Conservation (phyloP, 37 sponge, comb jelly and placozoan species). For the Hormiphora californensis region DNA sequence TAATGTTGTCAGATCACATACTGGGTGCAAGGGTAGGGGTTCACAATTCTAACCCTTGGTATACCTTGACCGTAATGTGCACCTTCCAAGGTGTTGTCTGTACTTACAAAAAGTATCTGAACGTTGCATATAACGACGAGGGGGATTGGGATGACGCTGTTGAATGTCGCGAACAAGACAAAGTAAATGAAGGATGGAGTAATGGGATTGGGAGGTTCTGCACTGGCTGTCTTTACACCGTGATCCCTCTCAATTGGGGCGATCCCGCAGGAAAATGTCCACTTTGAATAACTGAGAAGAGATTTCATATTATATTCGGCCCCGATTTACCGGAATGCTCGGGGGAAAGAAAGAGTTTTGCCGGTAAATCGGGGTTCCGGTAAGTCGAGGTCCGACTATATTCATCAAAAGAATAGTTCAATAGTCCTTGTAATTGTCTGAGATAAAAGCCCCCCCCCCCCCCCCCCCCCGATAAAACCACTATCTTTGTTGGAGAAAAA, state of each 20-base stretch:
- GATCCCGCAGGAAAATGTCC: slow-evolving; percentile 41
- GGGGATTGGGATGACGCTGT: slow-evolving; percentile 36
- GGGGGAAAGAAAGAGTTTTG: too few relatives aligned
- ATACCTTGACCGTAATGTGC: too few relatives aligned
- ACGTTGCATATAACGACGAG: slow-evolving; percentile 15
- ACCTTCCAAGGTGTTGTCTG: neutral
- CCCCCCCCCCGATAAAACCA: too few relatives aligned
- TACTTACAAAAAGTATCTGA: slow-evolving; percentile 9
- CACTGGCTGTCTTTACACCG: too few relatives aligned
- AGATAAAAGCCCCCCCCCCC: neutral
- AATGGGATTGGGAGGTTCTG: too few relatives aligned
- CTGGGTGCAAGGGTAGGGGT: neutral
- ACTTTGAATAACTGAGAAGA: slow-evolving; percentile 12
- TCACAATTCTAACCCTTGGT: neutral
- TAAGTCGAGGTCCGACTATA: too few relatives aligned
- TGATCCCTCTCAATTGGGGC: neutral
- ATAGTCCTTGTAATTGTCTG: too few relatives aligned
- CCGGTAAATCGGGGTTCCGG: too few relatives aligned
- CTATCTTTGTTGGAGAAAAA: too few relatives aligned
- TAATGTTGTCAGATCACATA: neutral
- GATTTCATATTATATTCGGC: too few relatives aligned
- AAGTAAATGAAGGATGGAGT: slow-evolving; percentile 28
- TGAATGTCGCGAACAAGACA: neutral
- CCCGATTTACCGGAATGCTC: too few relatives aligned
- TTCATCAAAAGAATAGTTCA: too few relatives aligned